Evolutionary conservation across 2,797 vertebrate species (phyloP), one percentile per base, ranked within the genome.

Genomic region (Taeniopygia guttata): DNA sequence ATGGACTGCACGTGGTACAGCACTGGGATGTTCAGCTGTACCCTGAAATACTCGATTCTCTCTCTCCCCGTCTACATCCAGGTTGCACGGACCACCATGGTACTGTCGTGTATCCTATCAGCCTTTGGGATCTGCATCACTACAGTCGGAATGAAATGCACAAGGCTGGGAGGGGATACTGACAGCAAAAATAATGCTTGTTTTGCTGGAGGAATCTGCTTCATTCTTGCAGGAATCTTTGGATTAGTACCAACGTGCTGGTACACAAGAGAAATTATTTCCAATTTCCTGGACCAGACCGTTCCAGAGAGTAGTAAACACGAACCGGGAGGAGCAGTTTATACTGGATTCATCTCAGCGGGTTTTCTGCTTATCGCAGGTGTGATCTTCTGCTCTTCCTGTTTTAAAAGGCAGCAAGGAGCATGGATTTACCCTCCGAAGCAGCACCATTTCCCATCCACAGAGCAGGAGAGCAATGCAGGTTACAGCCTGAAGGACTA

Each of bases 1-100:
- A 98, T 99, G 98, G 99, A 99, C 98, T 99, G 99, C 96, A 98
- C 99, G 0, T 99, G 99, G 98, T 98, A 98, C 97, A 99, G 98
- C 97, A 99, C 99, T 0, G 99, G 99, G 45, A 97, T 99, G 97
- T 99, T 99, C 97, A 99, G 99, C 98, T 99, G 99, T 80, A 98
- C 98, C 17, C 90, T 98, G 80, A 99, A 99, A 97, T 96, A 97
- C 96, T 99, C 99, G 0, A 52, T 98, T 19, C 98, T 99, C 86
- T 97, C 98, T 6, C 98, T 99, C 79, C 99, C 99, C 1, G 13
- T 97, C 68, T 98, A 98, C 16, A 98, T 99, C 95, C 99, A 99
- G 97, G 96, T 98, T 4, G 98, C 98, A 11, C 97, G 99, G 59
- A 98, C 98, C 75, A 97, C 98, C 91, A 99, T 99, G 99, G 98